Conservation (phyloP, 2,797 vertebrate species). For the Fistularia tabacaria region DNA sequence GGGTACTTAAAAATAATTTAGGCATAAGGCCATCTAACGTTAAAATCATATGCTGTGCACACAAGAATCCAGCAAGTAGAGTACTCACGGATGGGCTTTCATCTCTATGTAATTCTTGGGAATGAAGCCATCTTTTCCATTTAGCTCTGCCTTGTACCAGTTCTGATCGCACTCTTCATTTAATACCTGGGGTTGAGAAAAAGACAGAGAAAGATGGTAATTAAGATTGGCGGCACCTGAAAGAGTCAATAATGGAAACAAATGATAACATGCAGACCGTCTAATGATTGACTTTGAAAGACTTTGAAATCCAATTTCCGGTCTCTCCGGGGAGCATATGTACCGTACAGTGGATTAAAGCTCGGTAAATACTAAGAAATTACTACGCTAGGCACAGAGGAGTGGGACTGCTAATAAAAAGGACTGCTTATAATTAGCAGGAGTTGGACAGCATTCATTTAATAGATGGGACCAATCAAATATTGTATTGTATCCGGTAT, state of each 20-base stretch:
- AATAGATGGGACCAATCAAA: too few relatives aligned
- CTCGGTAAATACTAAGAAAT: constrained; percentile 23
- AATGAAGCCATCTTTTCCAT: constrained; percentile 97
- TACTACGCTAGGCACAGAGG: neutral
- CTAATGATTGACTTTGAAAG: constrained; percentile 11
- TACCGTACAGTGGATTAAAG: neutral
- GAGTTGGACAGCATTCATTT: too few relatives aligned
- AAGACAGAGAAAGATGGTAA: neutral
- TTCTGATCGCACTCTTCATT: constrained; percentile 99
- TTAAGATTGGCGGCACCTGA: constrained; percentile 7
- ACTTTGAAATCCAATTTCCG: constrained; percentile 29
- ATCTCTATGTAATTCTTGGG: constrained; percentile 99
- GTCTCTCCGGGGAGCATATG: constrained; percentile 1
- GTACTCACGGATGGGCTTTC: constrained; percentile 97
- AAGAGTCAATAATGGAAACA: constrained; percentile 15
- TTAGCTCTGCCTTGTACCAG: constrained; percentile 98
- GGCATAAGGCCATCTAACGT: too few relatives aligned
- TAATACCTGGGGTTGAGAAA: constrained; percentile 82
- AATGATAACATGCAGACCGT: neutral
- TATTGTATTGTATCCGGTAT: too few relatives aligned
- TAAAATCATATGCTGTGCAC: neutral
- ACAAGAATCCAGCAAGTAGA: neutral
- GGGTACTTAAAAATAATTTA: too few relatives aligned
- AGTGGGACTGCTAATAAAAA: neutral
- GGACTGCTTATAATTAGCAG: neutral